These are phyloP conservation scores for Platynereis dumerilii DNA, from an alignment of 2,888 invertebrate species.

Conservation along the genomic window DNA sequence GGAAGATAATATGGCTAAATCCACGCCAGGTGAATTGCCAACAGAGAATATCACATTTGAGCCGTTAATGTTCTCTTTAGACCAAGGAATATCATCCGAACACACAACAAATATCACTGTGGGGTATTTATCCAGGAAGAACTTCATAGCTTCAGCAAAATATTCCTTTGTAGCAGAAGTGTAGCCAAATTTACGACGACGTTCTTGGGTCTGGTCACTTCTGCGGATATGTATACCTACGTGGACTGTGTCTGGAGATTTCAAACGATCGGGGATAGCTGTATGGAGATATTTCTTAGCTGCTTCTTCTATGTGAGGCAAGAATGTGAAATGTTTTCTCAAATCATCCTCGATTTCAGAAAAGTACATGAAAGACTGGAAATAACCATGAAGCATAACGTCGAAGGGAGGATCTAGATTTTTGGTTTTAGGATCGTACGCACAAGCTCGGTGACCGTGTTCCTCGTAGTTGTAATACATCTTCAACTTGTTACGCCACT, in stretches of 20 bases:
- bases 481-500: constrained; percentile 11
- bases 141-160: constrained; percentile 52
- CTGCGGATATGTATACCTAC: constrained; percentile 62
- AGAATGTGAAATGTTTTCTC: constrained; percentile 44
- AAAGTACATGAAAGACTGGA: constrained; percentile 53
- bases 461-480: constrained; percentile 25
- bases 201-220: constrained; percentile 59
- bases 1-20: constrained; percentile 55
- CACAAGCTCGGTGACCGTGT: constrained; percentile 31
- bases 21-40: constrained; percentile 49
- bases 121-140: constrained; percentile 43
- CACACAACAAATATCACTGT: constrained; percentile 58
- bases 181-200: constrained; percentile 55
- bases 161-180: constrained; percentile 55
- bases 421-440: constrained; percentile 26
- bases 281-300: constrained; percentile 37
- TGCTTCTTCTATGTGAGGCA: constrained; percentile 33
- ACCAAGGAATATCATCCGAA: constrained; percentile 60
- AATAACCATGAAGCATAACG: constrained; percentile 43
- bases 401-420: constrained; percentile 11
- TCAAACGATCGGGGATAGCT: constrained; percentile 32
- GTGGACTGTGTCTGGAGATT: constrained; percentile 31
- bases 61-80: constrained; percentile 39
- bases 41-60: constrained; percentile 42
- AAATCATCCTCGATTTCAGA: constrained; percentile 39